Conservation (phyloP, 1,140 invertebrate species). For the Nomia melanderi region DNA sequence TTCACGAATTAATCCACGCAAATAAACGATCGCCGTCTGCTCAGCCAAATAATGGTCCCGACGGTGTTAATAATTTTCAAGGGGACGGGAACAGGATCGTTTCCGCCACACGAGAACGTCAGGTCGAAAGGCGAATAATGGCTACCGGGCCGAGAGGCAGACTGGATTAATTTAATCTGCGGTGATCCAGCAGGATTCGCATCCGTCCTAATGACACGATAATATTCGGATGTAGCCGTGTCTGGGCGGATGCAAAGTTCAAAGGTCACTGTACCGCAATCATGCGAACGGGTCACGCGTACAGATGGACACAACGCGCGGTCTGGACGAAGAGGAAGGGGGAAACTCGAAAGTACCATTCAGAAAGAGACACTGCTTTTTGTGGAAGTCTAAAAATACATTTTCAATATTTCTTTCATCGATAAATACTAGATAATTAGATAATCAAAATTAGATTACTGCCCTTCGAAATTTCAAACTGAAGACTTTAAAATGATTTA, state of each 20-base stretch:
- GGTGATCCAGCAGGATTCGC: slow-evolving; percentile 43
- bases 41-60: background rate
- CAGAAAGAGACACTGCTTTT: too few relatives aligned
- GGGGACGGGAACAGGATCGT: background rate
- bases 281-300: slow-evolving; percentile 45
- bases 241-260: slow-evolving; percentile 56
- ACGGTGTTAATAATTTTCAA: background rate
- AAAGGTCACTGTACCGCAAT: slow-evolving; percentile 59
- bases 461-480: too few relatives aligned
- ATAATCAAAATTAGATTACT: too few relatives aligned
- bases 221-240: slow-evolving; percentile 51
- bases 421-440: too few relatives aligned
- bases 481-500: too few relatives aligned
- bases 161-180: slow-evolving; percentile 49
- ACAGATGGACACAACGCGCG: slow-evolving; percentile 21
- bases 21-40: background rate
- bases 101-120: background rate
- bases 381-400: too few relatives aligned
- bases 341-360: slow-evolving; percentile 20
- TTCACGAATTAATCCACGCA: background rate
- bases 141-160: slow-evolving; percentile 13
- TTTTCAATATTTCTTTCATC: too few relatives aligned
- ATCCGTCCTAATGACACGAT: slow-evolving; percentile 51
- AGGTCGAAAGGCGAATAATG: slow-evolving; percentile 29
- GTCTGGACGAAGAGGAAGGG: slow-evolving; percentile 2